Evolutionary conservation across 2,113 vertebrate species (phyloP).

Genomic region (Poicephalus gulielmi): DNA sequence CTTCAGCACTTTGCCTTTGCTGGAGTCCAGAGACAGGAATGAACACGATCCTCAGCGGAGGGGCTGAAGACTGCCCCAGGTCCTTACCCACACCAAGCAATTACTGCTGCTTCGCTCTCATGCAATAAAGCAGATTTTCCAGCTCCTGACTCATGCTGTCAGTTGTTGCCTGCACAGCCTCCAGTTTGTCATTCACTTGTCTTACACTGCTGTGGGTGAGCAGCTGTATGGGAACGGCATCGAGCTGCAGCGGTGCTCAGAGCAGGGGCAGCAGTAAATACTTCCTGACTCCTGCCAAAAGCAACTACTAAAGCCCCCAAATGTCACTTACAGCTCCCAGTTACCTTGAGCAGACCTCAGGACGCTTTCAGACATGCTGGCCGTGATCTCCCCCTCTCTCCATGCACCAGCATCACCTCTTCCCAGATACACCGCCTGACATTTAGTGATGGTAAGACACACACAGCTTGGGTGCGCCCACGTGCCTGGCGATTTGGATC

Average conservation of each 20-base stretch:
- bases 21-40: not conserved
- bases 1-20: not conserved
- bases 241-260: accelerated
- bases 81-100: not conserved
- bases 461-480: not conserved
- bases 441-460: not conserved
- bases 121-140: not conserved
- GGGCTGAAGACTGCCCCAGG: not conserved
- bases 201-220: not conserved
- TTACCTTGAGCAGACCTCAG: not conserved
- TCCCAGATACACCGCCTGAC: not conserved
- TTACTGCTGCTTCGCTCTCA: not conserved
- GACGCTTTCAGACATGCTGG: not conserved
- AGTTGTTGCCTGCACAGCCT: not conserved
- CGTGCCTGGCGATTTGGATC: not conserved
- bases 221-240: not conserved
- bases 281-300: not conserved
- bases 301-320: not conserved
- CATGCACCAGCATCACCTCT: accelerated
- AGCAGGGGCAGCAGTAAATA: not conserved
- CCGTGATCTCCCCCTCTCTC: not conserved
- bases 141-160: not conserved
- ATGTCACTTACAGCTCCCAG: accelerated
- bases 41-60: not conserved
- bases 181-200: not conserved